Evolutionary conservation across 1,140 invertebrate species (phyloP), one percentile per base, ranked within the genome.

Genomic region (Fopius arisanus): DNA sequence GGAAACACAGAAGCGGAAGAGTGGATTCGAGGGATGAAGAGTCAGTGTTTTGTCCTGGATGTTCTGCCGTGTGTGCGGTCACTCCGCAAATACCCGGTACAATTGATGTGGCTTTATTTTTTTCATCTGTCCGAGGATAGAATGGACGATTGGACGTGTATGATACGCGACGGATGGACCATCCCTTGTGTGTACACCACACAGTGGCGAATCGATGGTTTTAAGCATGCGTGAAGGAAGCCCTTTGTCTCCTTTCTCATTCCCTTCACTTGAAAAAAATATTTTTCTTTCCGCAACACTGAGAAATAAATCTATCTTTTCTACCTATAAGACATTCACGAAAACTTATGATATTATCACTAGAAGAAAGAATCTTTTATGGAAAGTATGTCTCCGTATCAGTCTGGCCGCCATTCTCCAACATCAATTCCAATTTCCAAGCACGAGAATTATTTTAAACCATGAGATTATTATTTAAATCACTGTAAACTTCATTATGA

Each of bases 91-190:
- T 66, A 51, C 21, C 33, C 29, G 29, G 5, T 33, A 66, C 72
- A 73, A 76, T 76, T 67, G 70, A 73, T 76, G 75, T 48, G 66
- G 70, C 54, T 69, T 66, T 73, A 16, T 74, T 66, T 71, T 62
- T 71, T 62, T 59, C 51, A 14, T 41, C 23, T 72, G 40, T 71
- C 43, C 43, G 43, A n/a, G 59, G 54, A 33, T 14, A 23, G 33
- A 67, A 41, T 69, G 68, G 16, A 33, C 62, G 19, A 31, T 48
- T 68, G 40, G 70, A 65, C 62, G 70, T 65, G 69, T 16, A 63
- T 70, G 69, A 70, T 70, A 70, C 33, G 69, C 51, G 69, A 70
- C 69, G 69, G 51, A 70, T 70, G 69, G 51, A 63, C 69, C 69
- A 67, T 51, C 67, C 66, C 66, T 67, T 9, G 68, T 43, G 40